Base-by-base conservation (phyloP, 2,113 vertebrate genomes). In the Thunnus maccoyii region DNA sequence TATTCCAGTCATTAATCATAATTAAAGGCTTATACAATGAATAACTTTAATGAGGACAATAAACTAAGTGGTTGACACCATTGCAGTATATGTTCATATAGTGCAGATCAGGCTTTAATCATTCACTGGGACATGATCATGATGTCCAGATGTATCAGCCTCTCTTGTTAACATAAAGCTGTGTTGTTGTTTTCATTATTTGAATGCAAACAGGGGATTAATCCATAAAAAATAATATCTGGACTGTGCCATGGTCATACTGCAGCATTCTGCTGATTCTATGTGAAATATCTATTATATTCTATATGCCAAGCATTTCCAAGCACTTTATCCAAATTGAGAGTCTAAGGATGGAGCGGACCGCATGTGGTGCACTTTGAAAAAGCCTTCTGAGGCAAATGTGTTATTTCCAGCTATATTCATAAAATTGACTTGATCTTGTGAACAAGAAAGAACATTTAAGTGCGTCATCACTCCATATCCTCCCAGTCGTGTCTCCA, bases 391-490 rank as follows among this genome's bases (percentile, higher is more conserved):
- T 18, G 51, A 58, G 22, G 52, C 3, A 52, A 32, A 55, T 55
- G 1, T 48, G 13, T 36, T 22, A 62, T 47, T 25, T 27, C 3
- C 2, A 5, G 8, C 16, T 9, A 15, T 66, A 47, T 36, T 30
- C 20, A 14, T 51, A 41, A 32, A 63, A 76, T 1, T 58, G 15
- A 56, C 1, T 57, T 64, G 50, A 68, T 10, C 27, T 27, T 50
- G 65, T 57, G 41, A 68, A 75, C 22, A 55, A 72, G 57, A 32
- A 9, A 41, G 17, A 68, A 55, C 63, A 47, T 51, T 56, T 20
- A 70, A 47, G 16, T 79, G 71, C 27, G 62, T 86, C 77, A 76
- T 58, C 18, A n/a, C 17, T 57, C 32, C 12, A 47, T 77, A 61
- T 76, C 66, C 70, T 48, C 68, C 56, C 63, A 50, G 12, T 54